phyloP scores from a whole-genome alignment of 2,888 invertebrate genomes.

The Willowsia nigromaculata region DNA sequence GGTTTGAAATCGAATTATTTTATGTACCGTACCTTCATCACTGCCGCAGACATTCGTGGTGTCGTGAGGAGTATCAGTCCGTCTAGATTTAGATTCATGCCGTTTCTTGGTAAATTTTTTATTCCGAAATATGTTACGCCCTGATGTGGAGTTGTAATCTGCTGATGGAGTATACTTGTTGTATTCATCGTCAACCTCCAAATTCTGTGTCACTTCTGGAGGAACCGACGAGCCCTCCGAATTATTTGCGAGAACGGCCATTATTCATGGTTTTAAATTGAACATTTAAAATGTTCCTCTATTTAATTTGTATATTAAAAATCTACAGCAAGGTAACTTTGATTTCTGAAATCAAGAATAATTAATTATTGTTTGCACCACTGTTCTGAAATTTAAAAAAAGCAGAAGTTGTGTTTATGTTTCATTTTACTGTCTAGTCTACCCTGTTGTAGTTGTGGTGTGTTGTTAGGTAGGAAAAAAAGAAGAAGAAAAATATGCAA shows the following conservation, averaged over 20 bases:
- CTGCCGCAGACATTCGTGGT: slow-evolving; percentile 24
- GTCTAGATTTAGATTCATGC: slow-evolving; percentile 51
- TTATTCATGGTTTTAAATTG: no score
- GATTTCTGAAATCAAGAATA: no score
- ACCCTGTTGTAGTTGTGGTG: no score
- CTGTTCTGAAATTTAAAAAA: no score
- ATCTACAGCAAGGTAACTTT: no score
- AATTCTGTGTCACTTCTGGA: slow-evolving; percentile 40
- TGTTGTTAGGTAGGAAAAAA: no score
- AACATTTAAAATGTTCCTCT: no score
- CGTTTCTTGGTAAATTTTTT: slow-evolving; percentile 65
- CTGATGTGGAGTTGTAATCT: slow-evolving; percentile 48
- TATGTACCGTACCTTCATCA: slow-evolving; percentile 51
- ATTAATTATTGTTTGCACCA: no score
- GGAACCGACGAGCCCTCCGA: slow-evolving; percentile 34
- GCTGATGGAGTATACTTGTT: slow-evolving; percentile 59
- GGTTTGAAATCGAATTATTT: not conserved
- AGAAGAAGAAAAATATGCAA: no score
- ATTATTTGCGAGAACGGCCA: slow-evolving; percentile 58
- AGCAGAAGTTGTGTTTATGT: no score
- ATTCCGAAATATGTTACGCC: slow-evolving; percentile 43
- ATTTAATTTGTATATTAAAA: no score
- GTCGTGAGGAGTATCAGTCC: slow-evolving; percentile 32
- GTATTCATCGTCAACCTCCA: slow-evolving; percentile 61
- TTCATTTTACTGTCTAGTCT: no score